Base-by-base conservation (phyloP, 2,113 vertebrate species). In the Mixornis gularis region DNA sequence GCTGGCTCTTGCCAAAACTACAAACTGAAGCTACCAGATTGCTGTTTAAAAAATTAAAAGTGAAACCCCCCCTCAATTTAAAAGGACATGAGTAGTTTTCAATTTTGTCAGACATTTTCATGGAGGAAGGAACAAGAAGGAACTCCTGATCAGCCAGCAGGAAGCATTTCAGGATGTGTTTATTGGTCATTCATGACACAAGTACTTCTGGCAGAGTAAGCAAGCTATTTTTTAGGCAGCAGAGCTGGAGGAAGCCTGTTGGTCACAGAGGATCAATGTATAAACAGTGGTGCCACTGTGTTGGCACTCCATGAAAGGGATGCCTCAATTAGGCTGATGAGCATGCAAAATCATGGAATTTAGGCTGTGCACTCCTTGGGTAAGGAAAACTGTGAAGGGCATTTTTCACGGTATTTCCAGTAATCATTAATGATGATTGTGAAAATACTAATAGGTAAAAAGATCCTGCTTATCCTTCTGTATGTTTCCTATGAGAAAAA, bases 361-460 rank as follows among this genome's bases (percentile, higher is more conserved):
- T 16, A 70, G 77, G 64, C 56, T 69, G 38, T 38, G 34, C 8
- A 12, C 9, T 79, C 34, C 34, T 64, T 49, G 29, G 38, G 41
- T 21, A 56, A 52, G 63, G 22, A 77, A 19, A 60, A 24, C 17
- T 2, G 1, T 3, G 9, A 53, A 48, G 1, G 1, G 22, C 40
- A 56, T 9, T 53, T 72, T 18, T 10, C 34, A 74, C 0, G 0
- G 3, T 29, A 12, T 60, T 63, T 59, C 12, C 52, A 48, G 27
- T 70, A 85, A 85, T n/a, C 15, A 70, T 49, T 63, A 80, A 85
- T 30, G n/a, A 63, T 6, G 17, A 34, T 2, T 74, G 49, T 27
- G 78, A 70, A 46, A 76, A 87, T 12, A 49, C 3, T 18, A 49
- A 56, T 1, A 27, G 53, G 56, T 72, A 56, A 49, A 72, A 82